Conservation (phyloP, 2,113 vertebrate species). For the Oostethus manadensis region DNA sequence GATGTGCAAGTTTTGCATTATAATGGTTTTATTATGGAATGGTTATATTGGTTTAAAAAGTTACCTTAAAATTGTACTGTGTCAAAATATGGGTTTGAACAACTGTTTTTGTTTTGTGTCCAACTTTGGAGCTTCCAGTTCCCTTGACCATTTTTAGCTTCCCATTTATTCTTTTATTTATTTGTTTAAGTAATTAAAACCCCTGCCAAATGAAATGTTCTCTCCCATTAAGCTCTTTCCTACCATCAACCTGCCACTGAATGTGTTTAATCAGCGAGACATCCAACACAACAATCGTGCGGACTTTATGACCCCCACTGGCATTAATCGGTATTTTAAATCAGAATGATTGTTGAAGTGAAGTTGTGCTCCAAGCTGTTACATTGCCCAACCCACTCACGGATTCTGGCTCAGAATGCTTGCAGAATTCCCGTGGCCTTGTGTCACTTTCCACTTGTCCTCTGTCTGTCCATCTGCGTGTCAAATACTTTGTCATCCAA, state of each 20-base stretch:
- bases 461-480: slow-evolving; percentile 7
- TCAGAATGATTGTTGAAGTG: slow-evolving; percentile 4
- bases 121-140: no score
- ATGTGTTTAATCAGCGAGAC: slow-evolving; percentile 4
- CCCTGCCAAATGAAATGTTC: slow-evolving; percentile 5
- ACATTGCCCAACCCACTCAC: slow-evolving; percentile 36
- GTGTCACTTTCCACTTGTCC: slow-evolving; percentile 37
- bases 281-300: background rate
- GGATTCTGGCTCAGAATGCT: slow-evolving; percentile 14
- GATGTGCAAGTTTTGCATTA: no score
- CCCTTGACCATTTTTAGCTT: background rate
- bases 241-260: slow-evolving; percentile 2
- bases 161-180: slow-evolving; percentile 10
- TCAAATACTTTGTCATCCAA: slow-evolving; percentile 13
- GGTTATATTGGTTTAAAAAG: no score
- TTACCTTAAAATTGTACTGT: no score
- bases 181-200: slow-evolving; percentile 14
- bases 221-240: slow-evolving; percentile 11
- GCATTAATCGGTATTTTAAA: background rate
- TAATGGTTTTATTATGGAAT: no score
- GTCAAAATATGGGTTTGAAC: no score
- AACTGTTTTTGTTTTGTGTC: no score
- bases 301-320: slow-evolving; percentile 3
- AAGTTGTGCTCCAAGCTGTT: slow-evolving; percentile 2
- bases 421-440: slow-evolving; percentile 36